These are phyloP conservation scores for Ramphastos sulfuratus DNA, from an alignment of 2,113 vertebrate species.

Conservation along the genomic window DNA sequence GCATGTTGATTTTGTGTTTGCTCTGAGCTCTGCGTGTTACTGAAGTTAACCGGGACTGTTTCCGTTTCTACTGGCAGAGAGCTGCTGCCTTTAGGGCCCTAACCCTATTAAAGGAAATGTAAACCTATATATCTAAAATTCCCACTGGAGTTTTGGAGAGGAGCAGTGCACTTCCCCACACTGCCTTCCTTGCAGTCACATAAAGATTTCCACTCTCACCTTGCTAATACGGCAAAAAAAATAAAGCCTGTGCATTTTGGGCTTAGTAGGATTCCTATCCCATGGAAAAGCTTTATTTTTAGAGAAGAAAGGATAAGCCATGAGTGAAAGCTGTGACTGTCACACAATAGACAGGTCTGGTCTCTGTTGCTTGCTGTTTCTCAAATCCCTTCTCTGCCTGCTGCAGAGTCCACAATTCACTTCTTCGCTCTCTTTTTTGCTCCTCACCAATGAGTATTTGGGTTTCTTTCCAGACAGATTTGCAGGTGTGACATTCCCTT, in stretches of 20 bases:
- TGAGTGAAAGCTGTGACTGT: conserved; percentile 3
- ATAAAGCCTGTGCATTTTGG: neutral
- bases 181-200: neutral
- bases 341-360: conserved; percentile 19
- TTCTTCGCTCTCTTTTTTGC: neutral
- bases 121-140: conserved; percentile 23
- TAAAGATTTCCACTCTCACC: conserved; percentile 16
- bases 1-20: conserved; percentile 39
- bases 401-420: neutral
- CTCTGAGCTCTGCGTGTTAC: neutral
- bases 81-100: conserved; percentile 30
- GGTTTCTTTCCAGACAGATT: conserved; percentile 1
- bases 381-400: neutral
- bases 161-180: neutral
- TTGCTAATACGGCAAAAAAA: conserved; percentile 8
- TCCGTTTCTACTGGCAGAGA: neutral
- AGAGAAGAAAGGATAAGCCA: conserved; percentile 20
- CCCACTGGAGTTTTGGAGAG: conserved; percentile 16
- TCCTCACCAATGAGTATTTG: neutral
- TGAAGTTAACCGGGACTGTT: conserved; percentile 11
- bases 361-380: neutral
- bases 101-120: conserved; percentile 44
- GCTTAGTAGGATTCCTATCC: conserved; percentile 10
- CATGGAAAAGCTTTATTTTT: conserved; percentile 41
- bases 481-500: conserved; percentile 31